Percentiles rank a stretch among this genome's conserved stretches.
Evolutionary conservation across 1,140 invertebrate species (phyloP).

Genomic region (Colletes latitarsis): DNA sequence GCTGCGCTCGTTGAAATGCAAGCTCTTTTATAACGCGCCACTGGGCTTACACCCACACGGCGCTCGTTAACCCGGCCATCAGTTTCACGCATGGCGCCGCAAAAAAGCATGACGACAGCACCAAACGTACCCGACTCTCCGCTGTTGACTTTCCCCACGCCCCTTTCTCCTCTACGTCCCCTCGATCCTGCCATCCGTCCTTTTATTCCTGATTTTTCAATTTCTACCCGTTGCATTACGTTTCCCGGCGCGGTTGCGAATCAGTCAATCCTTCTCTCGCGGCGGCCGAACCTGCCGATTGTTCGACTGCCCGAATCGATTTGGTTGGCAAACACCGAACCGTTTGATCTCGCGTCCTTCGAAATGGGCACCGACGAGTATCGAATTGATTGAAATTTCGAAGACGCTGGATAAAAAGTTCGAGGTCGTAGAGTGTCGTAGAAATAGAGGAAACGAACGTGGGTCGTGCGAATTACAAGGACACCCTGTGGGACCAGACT

Average conservation of each 20-base stretch:
- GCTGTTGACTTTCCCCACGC: constrained; percentile 37
- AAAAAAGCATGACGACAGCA: constrained; percentile 50
- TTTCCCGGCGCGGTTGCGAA: constrained; percentile 8
- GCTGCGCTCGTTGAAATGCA: constrained; percentile 51
- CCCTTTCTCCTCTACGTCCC: too few species aligned
- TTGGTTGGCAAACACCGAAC: background rate
- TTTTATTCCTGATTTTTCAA: constrained; percentile 48
- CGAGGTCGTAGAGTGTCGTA: too few species aligned
- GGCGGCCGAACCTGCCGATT: constrained; percentile 1
- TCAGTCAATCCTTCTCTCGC: constrained; percentile 9
- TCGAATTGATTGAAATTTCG: background rate
- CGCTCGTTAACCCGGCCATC: constrained; percentile 65
- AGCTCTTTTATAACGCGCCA: constrained; percentile 55
- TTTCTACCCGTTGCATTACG: constrained; percentile 38
- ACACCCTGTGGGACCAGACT: too few species aligned
- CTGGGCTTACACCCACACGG: constrained; percentile 36
- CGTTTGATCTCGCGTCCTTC: constrained; percentile 4
- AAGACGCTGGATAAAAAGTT: background rate
- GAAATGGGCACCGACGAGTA: background rate
- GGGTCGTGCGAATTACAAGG: too few species aligned
- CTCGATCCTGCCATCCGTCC: background rate
- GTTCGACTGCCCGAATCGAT: constrained; percentile 1
- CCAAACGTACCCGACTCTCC: constrained; percentile 21
- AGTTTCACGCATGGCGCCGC: constrained; percentile 50
- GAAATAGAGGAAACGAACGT: too few species aligned